Conservation (phyloP, 2,797 vertebrate species). For the Argya squamiceps region DNA sequence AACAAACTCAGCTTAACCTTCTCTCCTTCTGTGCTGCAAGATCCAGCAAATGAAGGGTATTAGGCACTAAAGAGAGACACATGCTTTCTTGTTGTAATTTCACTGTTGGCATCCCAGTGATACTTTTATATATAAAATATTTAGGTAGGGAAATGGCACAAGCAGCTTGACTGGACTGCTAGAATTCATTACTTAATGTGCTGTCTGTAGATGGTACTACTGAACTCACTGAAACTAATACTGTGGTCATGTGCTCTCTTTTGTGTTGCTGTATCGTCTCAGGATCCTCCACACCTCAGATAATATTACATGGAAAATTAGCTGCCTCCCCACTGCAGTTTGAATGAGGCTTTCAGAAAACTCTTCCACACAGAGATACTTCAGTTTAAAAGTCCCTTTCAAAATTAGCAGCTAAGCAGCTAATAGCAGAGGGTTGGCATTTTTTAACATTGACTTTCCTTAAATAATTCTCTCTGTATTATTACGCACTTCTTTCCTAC, state of each 20-base stretch:
- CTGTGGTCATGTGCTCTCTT: not conserved
- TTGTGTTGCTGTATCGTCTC: not conserved
- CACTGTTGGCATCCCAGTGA: not conserved
- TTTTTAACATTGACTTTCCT: not conserved
- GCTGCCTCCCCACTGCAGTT: not conserved
- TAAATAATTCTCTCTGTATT: not conserved
- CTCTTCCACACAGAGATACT: not conserved
- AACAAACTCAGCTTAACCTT: not conserved
- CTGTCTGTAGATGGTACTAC: not conserved
- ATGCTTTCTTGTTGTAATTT: not conserved
- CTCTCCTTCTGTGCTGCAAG: not conserved
- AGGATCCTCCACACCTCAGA: not conserved
- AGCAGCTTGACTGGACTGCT: not conserved
- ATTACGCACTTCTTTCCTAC: not conserved
- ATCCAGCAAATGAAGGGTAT: not conserved
- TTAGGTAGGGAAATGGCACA: slow-evolving; percentile 1
- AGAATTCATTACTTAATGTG: slow-evolving; percentile 35
- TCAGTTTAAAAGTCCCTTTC: slow-evolving; percentile 31
- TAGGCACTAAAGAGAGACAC: not conserved
- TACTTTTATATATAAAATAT: slow-evolving; percentile 37
- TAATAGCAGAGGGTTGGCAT: not conserved
- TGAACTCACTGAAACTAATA: slow-evolving; percentile 45
- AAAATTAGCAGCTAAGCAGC: not conserved
- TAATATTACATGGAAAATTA: slow-evolving; percentile 50
- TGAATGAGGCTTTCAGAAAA: not conserved